Percentiles rank a stretch among this genome's conserved stretches.
These are phyloP conservation scores for Stichodactyla helianthus DNA, from an alignment of 64 coral and sea anemone genomes.

Conservation along the genomic window DNA sequence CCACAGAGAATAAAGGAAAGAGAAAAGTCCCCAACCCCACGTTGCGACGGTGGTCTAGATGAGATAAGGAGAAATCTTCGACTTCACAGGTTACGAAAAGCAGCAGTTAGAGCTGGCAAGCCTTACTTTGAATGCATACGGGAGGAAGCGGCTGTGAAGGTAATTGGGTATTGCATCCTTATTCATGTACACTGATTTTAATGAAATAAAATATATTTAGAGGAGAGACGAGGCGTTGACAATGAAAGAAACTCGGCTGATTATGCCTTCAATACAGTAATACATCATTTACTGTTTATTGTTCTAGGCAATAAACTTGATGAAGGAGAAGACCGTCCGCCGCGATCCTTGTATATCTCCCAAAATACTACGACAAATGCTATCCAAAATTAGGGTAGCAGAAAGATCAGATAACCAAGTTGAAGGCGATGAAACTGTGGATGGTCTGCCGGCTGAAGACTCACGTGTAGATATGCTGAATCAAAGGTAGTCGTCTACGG, in stretches of 20 bases:
- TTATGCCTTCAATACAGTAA: no score
- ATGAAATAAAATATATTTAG: no score
- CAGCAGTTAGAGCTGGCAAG: conserved; percentile 13
- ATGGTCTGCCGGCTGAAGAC: background rate
- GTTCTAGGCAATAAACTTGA: background rate
- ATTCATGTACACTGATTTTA: no score
- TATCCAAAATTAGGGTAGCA: conserved; percentile 3
- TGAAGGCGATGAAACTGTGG: conserved; percentile 5
- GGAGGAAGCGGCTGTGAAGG: conserved; percentile 10
- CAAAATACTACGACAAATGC: conserved; percentile 13
- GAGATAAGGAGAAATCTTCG: conserved; percentile 24
- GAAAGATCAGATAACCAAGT: conserved; percentile 1
- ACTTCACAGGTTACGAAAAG: background rate
- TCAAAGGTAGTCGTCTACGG: background rate
- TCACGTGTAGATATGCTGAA: background rate
- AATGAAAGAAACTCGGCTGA: no score
- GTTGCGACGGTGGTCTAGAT: conserved; percentile 15
- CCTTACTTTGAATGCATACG: conserved; percentile 24
- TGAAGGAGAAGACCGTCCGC: background rate
- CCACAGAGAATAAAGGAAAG: background rate
- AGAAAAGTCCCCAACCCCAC: background rate
- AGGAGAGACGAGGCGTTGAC: no score
- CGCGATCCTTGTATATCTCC: background rate
- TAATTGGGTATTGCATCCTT: background rate
- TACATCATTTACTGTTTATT: background rate